Conservation (phyloP, 2,888 invertebrate species). For the Torymus aiolomorphi region DNA sequence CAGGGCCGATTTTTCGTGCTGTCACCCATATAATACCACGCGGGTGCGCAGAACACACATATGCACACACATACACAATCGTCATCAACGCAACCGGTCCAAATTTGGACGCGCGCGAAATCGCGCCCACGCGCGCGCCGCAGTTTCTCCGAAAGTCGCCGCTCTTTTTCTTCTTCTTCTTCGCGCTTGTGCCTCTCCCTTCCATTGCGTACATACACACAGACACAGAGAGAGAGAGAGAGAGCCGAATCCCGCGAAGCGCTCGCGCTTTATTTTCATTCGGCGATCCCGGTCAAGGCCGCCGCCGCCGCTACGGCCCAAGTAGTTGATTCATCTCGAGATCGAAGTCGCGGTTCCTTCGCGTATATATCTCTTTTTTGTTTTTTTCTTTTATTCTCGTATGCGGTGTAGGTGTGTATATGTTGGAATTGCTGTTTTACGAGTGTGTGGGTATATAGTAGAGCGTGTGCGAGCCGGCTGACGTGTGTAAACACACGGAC, state of each 20-base stretch:
- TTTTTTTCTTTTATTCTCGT: no score
- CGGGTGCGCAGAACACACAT: no score
- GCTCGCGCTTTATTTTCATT: conserved; percentile 53
- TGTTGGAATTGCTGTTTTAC: no score
- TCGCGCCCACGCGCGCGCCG: background rate
- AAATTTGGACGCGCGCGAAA: conserved; percentile 48
- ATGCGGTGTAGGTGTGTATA: no score
- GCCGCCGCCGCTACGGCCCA: conserved; percentile 1
- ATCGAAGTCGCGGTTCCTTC: no score
- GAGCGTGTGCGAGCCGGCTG: no score
- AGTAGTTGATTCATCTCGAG: conserved; percentile 41
- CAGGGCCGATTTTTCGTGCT: background rate
- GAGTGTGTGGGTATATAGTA: no score
- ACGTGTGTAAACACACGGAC: no score
- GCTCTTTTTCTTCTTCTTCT: background rate
- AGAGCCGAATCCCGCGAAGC: background rate
- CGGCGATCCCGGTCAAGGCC: conserved; percentile 57
- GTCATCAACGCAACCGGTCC: conserved; percentile 38
- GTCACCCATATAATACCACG: no score
- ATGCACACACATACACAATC: background rate
- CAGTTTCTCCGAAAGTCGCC: background rate
- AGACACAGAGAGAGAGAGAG: no score
- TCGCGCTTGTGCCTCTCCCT: background rate
- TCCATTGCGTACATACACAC: no score
- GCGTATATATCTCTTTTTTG: no score